Percentiles rank a stretch among this genome's conserved stretches.
Conservation (phyloP, 2,888 invertebrate genomes). For the Nymphalis polychloros region DNA sequence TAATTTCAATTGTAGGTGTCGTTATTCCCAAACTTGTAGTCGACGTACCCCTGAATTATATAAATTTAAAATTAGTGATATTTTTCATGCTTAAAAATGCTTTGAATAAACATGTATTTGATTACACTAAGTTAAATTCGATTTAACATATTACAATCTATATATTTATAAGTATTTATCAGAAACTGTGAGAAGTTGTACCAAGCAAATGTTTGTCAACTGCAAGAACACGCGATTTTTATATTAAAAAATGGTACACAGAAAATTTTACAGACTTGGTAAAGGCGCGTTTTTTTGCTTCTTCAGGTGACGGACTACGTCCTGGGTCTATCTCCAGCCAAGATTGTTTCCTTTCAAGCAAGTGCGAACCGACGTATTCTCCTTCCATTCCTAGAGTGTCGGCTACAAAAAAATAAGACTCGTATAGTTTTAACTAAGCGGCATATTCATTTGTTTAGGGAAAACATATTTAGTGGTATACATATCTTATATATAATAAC, state of each 20-base stretch:
- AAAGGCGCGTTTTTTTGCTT: slow-evolving; percentile 62
- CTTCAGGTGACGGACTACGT: slow-evolving; percentile 79
- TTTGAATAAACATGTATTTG: background rate
- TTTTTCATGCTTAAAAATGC: too few species aligned
- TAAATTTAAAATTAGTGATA: too few species aligned
- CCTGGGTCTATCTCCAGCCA: slow-evolving; percentile 75
- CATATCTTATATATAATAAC: too few species aligned
- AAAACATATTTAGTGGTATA: too few species aligned
- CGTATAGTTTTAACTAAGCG: too few species aligned
- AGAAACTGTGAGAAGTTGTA: too few species aligned
- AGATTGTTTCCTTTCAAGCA: slow-evolving; percentile 72
- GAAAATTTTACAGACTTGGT: slow-evolving; percentile 58
- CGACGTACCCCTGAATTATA: slow-evolving; percentile 66
- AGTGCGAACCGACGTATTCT: slow-evolving; percentile 67
- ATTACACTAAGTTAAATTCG: too few species aligned
- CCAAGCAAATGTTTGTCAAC: too few species aligned
- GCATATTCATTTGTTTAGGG: too few species aligned
- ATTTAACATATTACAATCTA: too few species aligned
- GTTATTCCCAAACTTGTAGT: slow-evolving; percentile 62
- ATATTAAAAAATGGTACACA: background rate
- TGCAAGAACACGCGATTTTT: too few species aligned
- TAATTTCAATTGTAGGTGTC: slow-evolving; percentile 61
- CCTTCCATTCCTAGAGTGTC: slow-evolving; percentile 91
- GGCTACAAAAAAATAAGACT: slow-evolving; percentile 69
- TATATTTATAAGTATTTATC: too few species aligned